Percentiles rank a stretch among this genome's conserved stretches.
Evolutionary conservation across 1,140 invertebrate genomes (phyloP).

Genomic region (Manduca sexta): DNA sequence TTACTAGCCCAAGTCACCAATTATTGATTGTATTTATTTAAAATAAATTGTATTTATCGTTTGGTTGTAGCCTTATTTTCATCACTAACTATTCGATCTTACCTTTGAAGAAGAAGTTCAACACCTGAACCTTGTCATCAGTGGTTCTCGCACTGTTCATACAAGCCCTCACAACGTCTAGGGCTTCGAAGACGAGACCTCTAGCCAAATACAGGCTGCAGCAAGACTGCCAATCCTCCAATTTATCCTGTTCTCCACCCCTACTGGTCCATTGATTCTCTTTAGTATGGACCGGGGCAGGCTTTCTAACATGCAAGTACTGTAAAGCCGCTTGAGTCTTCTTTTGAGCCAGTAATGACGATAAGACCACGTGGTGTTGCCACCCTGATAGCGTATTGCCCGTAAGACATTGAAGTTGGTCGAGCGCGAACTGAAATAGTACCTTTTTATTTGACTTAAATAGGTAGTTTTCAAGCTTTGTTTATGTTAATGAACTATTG

Average conservation of each 20-base stretch:
- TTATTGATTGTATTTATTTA: too few relatives aligned
- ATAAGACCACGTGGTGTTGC: slow-evolving; percentile 68
- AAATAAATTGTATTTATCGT: too few relatives aligned
- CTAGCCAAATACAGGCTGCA: slow-evolving; percentile 60
- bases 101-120: slow-evolving; percentile 65
- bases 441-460: not conserved
- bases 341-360: slow-evolving; percentile 60
- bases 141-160: slow-evolving; percentile 29
- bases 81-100: too few relatives aligned
- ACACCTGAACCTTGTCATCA: slow-evolving; percentile 38
- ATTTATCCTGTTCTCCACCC: slow-evolving; percentile 42
- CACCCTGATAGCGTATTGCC: slow-evolving; percentile 63
- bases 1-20: too few relatives aligned
- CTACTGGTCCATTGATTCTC: slow-evolving; percentile 14
- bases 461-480: not conserved
- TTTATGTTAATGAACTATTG: too few relatives aligned
- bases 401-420: slow-evolving; percentile 67
- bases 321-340: slow-evolving; percentile 48
- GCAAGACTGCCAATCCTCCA: slow-evolving; percentile 61
- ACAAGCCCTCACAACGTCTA: slow-evolving; percentile 58
- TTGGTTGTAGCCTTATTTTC: too few relatives aligned
- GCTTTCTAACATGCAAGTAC: slow-evolving; percentile 39
- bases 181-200: slow-evolving; percentile 56
- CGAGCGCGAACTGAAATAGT: slow-evolving; percentile 63
- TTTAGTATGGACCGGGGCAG: slow-evolving; percentile 28